Evolutionary conservation across 2,113 vertebrate species (phyloP), one percentile per base, ranked within the genome.

Genomic region (Polypterus senegalus): DNA sequence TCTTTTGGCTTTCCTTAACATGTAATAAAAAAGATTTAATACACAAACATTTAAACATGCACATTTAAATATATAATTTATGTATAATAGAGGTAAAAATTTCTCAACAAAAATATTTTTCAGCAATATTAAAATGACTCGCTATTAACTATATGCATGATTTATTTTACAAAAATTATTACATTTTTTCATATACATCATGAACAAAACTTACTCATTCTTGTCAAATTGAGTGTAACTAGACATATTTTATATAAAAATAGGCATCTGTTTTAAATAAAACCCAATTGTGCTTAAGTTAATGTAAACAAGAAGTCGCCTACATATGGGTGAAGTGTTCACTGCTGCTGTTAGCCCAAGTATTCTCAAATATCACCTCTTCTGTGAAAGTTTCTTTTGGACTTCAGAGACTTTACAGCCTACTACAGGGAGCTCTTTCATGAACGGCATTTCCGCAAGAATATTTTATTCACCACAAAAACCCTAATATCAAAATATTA

Each of bases 281-380:
- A 65, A 56, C 1, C 6, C 54, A 9, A 3, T 0, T 71, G 74
- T 66, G 5, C 69, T 59, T 75, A 10, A 64, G 72, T 77, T 77
- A 78, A 81, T 64, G 83, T 80, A 84, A 89, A 88, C 75, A 90
- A 81, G 79, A 87, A 89, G 81, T 77, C 57, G 8, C 73, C 65
- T 65, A 69, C 71, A 77, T 63, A 59, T 73, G 73, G 65, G 58
- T 65, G 66, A 79, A 76, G 64, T 68, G 59, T 64, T 76, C 68
- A 58, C 2, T 43, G 1, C 4, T 58, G 27, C 27, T 47, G 63
- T 67, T 69, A 59, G 64, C 9, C 70, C 62, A 62, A 66, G 62
- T 71, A 62, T 70, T 58, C 61, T 63, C 54, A 3, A 63, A 54
- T 66, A 62, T 8, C 65, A 64, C 61, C 67, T 70, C 9, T 67